Base-by-base conservation (phyloP, 2,797 vertebrate species). In the Labroides dimidiatus region DNA sequence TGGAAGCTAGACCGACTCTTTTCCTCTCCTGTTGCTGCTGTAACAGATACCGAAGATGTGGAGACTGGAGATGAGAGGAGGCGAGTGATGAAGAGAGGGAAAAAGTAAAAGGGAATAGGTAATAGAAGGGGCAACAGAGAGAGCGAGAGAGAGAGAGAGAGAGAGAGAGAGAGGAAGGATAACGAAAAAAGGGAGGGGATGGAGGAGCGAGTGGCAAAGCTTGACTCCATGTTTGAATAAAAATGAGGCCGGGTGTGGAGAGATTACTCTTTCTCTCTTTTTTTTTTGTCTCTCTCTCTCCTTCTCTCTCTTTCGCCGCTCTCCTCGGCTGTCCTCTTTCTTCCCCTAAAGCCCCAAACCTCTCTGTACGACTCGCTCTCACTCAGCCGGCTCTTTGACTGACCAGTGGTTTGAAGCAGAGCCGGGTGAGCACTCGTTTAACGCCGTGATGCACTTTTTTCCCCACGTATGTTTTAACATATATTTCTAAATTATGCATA, bases 201-300 rank as follows among this genome's bases (percentile, higher is more conserved):
- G 56, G 72, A 39, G 64, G 59, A n/a, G 33, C 24, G 51, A 62
- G 71, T 61, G 69, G 80, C 78, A 68, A 75, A 81, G 80, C 82
- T 79, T 1, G 42, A 69, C 64, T 74, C 64, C 64, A 7, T 67
- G 78, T 86, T 75, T 86, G 84, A 90, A 90, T 89, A 85, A 77
- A 88, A 86, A 90, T 87, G 81, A 90, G 80, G 69, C 78, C 73
- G 81, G 84, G 80, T 84, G 80, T 81, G 83, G 66, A 84, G 80
- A 86, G 85, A 90, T 89, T 84, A 76, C 71, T 81, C 71, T 69
- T 60, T 82, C 64, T 82, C 61, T 86, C 78, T 84, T 27, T 81
- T 86, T 84, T 17, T n/a, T n/a, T n/a, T n/a, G n/a, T 79, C 48
- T 27, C 51, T 50, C 50, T 50, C 30, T 57, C 42, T 53, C 62